Conservation (phyloP, 2,113 vertebrate genomes). For the Poecile atricapillus region DNA sequence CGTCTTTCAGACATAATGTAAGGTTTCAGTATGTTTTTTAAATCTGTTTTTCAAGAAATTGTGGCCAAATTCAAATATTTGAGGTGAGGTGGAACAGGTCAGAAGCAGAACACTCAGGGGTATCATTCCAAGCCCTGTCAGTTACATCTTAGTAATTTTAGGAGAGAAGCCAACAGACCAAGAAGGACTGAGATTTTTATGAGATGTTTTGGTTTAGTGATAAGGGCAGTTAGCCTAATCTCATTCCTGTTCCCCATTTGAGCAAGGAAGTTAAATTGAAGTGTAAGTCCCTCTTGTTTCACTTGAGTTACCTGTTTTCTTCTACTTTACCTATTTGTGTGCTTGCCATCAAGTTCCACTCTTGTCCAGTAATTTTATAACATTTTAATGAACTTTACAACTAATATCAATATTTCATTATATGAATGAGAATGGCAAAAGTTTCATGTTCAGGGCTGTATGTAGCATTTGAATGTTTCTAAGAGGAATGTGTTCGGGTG, state of each 20-base stretch:
- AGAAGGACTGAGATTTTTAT: not conserved
- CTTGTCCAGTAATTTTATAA: not conserved
- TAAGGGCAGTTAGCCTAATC: not conserved
- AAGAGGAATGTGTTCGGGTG: not conserved
- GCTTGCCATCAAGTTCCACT: not conserved
- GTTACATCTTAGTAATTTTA: not conserved
- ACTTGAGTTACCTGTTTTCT: not conserved
- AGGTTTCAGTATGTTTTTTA: not conserved
- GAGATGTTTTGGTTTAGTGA: not conserved
- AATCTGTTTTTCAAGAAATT: not conserved
- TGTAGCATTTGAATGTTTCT: not conserved
- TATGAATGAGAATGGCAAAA: not conserved
- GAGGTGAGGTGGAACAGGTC: not conserved
- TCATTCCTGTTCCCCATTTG: not conserved
- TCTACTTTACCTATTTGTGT: not conserved
- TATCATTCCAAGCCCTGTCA: not conserved
- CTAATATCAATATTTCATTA: not conserved
- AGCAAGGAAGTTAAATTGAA: not conserved
- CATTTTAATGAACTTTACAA: not conserved
- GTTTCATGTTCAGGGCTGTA: not conserved
- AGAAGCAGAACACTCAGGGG: not conserved
- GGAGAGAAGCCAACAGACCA: not conserved
- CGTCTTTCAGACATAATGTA: not conserved
- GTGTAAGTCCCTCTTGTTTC: not conserved
- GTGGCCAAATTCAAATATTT: not conserved